These are phyloP conservation scores for Cricetomys ansorgei DNA, from an alignment of 2,113 vertebrate species.

Conservation along the genomic window DNA sequence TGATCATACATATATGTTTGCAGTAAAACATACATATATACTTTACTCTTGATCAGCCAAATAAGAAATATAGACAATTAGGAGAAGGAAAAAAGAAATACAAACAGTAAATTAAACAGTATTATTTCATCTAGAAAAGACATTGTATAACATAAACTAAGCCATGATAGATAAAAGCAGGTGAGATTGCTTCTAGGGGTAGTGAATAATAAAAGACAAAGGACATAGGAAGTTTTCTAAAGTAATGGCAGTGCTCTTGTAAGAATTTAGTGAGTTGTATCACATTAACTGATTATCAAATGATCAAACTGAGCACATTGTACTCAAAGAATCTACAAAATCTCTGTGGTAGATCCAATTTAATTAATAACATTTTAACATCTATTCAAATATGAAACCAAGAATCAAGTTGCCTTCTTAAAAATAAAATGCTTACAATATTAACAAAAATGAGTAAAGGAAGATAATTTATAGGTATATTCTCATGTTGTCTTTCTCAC, in stretches of 20 bases:
- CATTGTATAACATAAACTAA: not conserved
- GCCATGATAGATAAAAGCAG: not conserved
- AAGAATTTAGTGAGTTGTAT: rapidly evolving
- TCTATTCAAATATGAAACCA: not conserved
- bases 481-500: not conserved
- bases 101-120: not conserved
- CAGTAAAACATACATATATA: not conserved
- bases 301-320: not conserved
- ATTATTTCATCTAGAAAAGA: not conserved
- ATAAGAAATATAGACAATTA: not conserved
- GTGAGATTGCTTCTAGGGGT: not conserved
- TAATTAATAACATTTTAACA: not conserved
- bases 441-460: not conserved
- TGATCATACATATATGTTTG: not conserved
- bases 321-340: not conserved
- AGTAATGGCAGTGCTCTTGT: not conserved
- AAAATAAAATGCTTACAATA: not conserved
- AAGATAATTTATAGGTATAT: not conserved
- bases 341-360: not conserved
- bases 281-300: not conserved
- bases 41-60: not conserved
- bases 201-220: not conserved
- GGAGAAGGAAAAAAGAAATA: not conserved
- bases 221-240: not conserved
- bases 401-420: not conserved